These are phyloP conservation scores for Columba livia DNA, from an alignment of 2,113 vertebrate species.

Conservation along the genomic window DNA sequence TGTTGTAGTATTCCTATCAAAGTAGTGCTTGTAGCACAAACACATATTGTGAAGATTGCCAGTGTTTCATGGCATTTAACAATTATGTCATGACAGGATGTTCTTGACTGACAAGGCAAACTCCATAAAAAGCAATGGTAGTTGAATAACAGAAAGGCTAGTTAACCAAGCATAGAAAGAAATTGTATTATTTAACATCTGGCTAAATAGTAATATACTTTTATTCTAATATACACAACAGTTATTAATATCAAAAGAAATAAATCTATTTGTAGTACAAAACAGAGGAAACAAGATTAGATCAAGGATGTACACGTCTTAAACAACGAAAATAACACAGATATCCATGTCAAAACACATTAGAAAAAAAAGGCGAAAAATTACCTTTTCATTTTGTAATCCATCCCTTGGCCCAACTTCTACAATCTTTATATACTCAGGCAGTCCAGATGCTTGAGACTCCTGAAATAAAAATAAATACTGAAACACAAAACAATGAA, in stretches of 20 bases:
- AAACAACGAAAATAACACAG: not conserved
- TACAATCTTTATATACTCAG: constrained; percentile 91
- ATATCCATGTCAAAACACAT: not conserved
- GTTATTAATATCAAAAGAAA: not conserved
- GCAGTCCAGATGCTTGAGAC: constrained; percentile 72
- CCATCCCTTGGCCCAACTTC: constrained; percentile 96
- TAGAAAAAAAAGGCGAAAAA: not conserved
- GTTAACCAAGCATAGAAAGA: not conserved
- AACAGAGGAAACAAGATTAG: not conserved
- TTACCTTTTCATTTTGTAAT: constrained; percentile 96
- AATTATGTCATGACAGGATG: not conserved
- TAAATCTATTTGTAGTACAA: not conserved
- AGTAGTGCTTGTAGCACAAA: not conserved
- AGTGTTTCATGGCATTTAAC: not conserved
- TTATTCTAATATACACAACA: not conserved
- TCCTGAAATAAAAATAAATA: constrained; percentile 75
- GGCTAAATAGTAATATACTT: not conserved
- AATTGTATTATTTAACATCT: not conserved
- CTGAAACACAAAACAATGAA: not conserved
- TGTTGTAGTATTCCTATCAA: not conserved
- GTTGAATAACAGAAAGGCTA: not conserved
- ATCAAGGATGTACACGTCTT: not conserved
- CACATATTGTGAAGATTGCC: not conserved
- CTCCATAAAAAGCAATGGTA: not conserved
- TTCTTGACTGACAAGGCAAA: not conserved